Base-by-base conservation (phyloP, 2,888 invertebrate genomes). In the Phalera bucephala region DNA sequence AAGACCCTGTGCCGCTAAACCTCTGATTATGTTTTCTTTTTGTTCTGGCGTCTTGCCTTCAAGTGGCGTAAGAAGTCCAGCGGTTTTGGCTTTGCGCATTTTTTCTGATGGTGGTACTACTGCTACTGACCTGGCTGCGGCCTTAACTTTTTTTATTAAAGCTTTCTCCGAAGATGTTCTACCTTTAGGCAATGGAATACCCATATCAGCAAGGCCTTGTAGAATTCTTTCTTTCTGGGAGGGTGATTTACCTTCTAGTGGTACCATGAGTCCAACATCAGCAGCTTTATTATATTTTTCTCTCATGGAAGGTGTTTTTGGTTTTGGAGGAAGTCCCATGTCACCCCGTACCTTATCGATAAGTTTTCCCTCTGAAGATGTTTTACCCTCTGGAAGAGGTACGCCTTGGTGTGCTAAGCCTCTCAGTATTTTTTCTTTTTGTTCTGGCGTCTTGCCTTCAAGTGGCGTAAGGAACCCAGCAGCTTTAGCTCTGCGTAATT, bases 351-450 rank as follows among this genome's bases (percentile, higher is more conserved):
- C 46, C 33, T 52, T 48, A 3, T 45, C 39, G 19, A 44, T 45
- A 46, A 19, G 44, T 40, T 40, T 43, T 47, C 32, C 42, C 40
- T 40, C 37, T 33, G 36, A 33, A 15, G 41, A 19, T 3, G 34
- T 42, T 29, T 36, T 44, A 0, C 31, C 46, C 29, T 51, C 56
- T 9, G 57, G 56, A 21, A 58, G 36, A 12, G 54, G 62, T 15
- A 64, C 23, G 1, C 66, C 68, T 46, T 45, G 21, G 20, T 49
- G 50, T 2, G 56, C 54, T 33, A 58, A 39, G 3, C 44, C 56
- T 39, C 23, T 52, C 0, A 70, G 12, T 8, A 72, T 3, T 36
- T 59, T 61, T 50, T 65, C 67, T 49, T 68, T 71, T 33, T 66
- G 53, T 9, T 36, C 46, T 11, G 40, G 31, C 0, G 60, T 40